Conservation (phyloP, 2,113 vertebrate genomes). For the Nycticebus coucang region DNA sequence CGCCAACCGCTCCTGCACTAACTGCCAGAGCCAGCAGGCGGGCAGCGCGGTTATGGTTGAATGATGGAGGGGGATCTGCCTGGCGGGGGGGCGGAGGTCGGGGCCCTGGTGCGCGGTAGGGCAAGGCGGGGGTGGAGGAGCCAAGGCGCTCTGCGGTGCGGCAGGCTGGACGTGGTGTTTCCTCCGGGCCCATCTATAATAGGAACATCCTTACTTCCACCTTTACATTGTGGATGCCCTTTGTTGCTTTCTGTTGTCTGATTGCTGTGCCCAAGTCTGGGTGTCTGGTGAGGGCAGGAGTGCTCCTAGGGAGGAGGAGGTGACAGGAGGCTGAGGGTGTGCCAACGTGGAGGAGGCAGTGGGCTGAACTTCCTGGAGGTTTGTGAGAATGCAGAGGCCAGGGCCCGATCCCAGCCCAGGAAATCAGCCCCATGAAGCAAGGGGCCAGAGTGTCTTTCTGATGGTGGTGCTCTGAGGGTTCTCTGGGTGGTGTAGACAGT, state of each 20-base stretch:
- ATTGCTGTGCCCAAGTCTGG: too few relatives aligned
- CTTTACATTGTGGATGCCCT: too few relatives aligned
- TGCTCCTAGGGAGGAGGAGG: background rate
- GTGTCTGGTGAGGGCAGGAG: background rate
- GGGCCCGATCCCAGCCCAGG: background rate
- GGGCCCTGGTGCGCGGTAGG: too few relatives aligned
- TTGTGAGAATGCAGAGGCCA: background rate
- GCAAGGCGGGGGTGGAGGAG: too few relatives aligned
- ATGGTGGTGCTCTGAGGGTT: background rate
- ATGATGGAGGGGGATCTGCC: too few relatives aligned
- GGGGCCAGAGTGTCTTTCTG: background rate
- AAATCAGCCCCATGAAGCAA: background rate
- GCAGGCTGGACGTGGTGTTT: too few relatives aligned
- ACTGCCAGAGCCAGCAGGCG: rapidly evolving
- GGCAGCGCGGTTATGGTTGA: too few relatives aligned
- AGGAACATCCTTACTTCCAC: too few relatives aligned
- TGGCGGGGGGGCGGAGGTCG: too few relatives aligned
- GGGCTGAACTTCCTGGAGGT: background rate
- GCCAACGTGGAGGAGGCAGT: background rate
- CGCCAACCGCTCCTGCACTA: background rate
- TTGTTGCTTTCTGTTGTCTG: too few relatives aligned
- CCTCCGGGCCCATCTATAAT: too few relatives aligned
- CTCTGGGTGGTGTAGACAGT: background rate
- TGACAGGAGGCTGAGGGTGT: background rate
- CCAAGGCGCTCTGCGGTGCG: too few relatives aligned